Percentiles rank a stretch among this genome's conserved stretches.
Conservation (phyloP, 1,140 invertebrate species). For the Dufourea novaeangliae region DNA sequence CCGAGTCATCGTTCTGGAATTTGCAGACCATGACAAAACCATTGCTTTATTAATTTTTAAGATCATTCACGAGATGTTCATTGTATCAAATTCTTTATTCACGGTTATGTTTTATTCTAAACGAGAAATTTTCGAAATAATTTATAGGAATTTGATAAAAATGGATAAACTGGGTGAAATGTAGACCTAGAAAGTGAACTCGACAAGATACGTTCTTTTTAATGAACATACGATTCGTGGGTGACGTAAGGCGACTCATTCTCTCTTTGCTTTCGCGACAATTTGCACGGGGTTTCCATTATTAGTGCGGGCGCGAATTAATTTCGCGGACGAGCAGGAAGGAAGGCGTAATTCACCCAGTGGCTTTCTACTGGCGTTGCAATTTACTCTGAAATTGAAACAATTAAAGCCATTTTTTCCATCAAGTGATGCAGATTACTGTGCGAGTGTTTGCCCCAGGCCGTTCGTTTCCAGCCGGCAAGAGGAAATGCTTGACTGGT, state of each 20-base stretch:
- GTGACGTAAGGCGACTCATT: slow-evolving; percentile 23
- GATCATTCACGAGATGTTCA: too few relatives aligned
- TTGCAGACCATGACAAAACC: neutral
- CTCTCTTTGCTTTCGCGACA: slow-evolving; percentile 39
- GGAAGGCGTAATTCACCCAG: slow-evolving; percentile 69
- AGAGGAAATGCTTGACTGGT: slow-evolving; percentile 52
- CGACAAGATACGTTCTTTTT: neutral
- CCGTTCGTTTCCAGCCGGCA: slow-evolving; percentile 34
- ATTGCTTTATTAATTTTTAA: too few relatives aligned
- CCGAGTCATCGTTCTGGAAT: neutral
- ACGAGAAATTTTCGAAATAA: too few relatives aligned
- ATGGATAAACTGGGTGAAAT: too few relatives aligned
- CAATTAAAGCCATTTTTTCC: slow-evolving; percentile 63
- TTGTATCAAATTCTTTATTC: too few relatives aligned
- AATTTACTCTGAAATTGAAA: slow-evolving; percentile 72
- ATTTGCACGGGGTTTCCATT: slow-evolving; percentile 55
- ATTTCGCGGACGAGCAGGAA: slow-evolving; percentile 68
- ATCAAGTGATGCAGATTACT: slow-evolving; percentile 51
- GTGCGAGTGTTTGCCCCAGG: slow-evolving; percentile 36
- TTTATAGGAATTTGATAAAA: neutral
- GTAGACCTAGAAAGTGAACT: neutral
- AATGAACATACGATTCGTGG: neutral
- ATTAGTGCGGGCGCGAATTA: slow-evolving; percentile 70
- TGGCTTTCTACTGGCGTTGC: slow-evolving; percentile 62
- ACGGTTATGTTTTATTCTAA: too few relatives aligned